A percentile compares a stretch with the other conserved stretches of the same genome.
phyloP scores from a whole-genome alignment of 2,113 vertebrate genomes.

The Toxostoma redivivum region DNA sequence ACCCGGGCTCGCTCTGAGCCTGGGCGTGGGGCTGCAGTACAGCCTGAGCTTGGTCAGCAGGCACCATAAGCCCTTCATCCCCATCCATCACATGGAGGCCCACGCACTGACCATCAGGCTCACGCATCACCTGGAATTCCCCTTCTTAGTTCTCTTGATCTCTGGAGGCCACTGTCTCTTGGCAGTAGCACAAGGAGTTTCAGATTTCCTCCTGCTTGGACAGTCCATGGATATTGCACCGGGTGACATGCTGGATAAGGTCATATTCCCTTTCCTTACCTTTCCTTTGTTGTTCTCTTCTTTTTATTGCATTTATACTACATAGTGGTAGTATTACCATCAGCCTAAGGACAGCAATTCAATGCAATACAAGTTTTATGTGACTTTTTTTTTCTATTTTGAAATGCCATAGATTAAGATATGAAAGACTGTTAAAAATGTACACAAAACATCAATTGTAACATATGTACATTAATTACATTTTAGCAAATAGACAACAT shows the following conservation, averaged over 20 bases:
- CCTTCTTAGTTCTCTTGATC: conserved; percentile 90
- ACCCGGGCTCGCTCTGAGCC: conserved; percentile 86
- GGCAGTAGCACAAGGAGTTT: conserved; percentile 82
- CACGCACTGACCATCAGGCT: conserved; percentile 90
- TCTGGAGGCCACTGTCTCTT: conserved; percentile 93
- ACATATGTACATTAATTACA: rapidly evolving
- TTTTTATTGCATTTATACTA: not conserved
- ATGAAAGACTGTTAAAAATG: not conserved
- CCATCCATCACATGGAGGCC: conserved; percentile 98
- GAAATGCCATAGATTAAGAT: not conserved
- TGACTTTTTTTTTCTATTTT: not conserved
- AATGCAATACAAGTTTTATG: not conserved
- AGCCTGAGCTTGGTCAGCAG: conserved; percentile 76
- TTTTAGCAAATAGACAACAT: not conserved
- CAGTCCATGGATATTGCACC: conserved; percentile 87
- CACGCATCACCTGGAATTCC: conserved; percentile 80
- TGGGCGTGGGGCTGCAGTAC: conserved; percentile 85
- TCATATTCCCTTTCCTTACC: conserved; percentile 24
- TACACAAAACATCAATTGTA: not conserved
- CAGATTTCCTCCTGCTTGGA: conserved; percentile 92
- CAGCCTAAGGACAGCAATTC: not conserved
- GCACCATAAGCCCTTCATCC: conserved; percentile 87
- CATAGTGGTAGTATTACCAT: not conserved
- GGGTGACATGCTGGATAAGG: conserved; percentile 92
- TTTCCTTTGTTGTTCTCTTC: not conserved